These are phyloP conservation scores for Microdon myrmicae DNA, from an alignment of 2,888 invertebrate genomes.

Conservation along the genomic window DNA sequence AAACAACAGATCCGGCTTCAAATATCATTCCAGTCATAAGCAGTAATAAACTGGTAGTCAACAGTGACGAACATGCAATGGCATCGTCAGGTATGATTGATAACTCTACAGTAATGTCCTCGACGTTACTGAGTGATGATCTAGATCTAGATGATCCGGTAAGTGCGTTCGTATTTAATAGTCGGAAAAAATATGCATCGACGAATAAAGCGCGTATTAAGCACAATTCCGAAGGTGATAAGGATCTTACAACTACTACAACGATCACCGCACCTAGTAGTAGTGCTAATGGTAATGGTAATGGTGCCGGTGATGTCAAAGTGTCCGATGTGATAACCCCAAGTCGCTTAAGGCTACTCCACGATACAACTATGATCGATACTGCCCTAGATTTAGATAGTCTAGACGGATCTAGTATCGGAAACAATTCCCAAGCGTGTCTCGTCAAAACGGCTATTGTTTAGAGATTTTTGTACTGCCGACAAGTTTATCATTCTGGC, in stretches of 20 bases:
- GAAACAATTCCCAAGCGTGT: conserved; percentile 75
- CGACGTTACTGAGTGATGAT: conserved; percentile 65
- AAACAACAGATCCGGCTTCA: conserved; percentile 21
- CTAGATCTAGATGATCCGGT: conserved; percentile 67
- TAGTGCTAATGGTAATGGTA: not conserved
- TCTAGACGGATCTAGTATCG: conserved; percentile 78
- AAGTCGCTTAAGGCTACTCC: conserved; percentile 79
- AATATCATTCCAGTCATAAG: conserved; percentile 21
- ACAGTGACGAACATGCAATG: conserved; percentile 28
- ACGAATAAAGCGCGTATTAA: conserved; percentile 50
- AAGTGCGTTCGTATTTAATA: conserved; percentile 62
- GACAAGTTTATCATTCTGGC: conserved; percentile 31
- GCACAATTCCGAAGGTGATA: conserved; percentile 34
- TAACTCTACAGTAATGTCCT: conserved; percentile 56
- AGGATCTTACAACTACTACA: conserved; percentile 29
- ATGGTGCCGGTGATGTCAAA: conserved; percentile 20
- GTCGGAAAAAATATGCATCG: conserved; percentile 49
- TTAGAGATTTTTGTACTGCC: conserved; percentile 12
- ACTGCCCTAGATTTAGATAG: conserved; percentile 89
- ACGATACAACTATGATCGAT: conserved; percentile 91
- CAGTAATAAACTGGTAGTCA: conserved; percentile 36
- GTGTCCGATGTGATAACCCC: conserved; percentile 71
- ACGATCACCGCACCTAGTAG: conserved; percentile 11
- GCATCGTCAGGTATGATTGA: conserved; percentile 17
- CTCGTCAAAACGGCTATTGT: conserved; percentile 71